Evolutionary conservation across 2,797 vertebrate genomes (phyloP), one percentile per base, ranked within the genome.

Genomic region (Streptopelia turtur): DNA sequence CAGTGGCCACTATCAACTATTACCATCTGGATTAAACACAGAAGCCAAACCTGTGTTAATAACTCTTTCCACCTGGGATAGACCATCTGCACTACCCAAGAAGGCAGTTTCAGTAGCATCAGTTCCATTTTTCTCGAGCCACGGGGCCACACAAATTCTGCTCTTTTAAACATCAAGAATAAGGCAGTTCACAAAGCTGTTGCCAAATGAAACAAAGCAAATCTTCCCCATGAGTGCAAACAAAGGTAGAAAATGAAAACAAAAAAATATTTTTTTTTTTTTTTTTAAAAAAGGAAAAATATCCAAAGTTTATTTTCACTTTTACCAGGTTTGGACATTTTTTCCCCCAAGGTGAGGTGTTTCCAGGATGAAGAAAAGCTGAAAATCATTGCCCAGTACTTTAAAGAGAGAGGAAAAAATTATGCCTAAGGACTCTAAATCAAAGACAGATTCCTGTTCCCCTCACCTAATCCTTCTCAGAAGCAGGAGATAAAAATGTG

Each of bases 381-480:
- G 91, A 84, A 86, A 87, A 91, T 82, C 17, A 0, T 45, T 78
- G 66, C 37, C 87, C 57, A 65, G 50, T 79, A 11, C 47, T 69
- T 88, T 89, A 82, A 53, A 71, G 37, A 79, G 50, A 45, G 63
- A 75, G 41, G 63, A 71, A 20, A 83, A 88, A 90, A 77, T 23
- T 65, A 14, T n/a, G 60, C 76, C 81, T 90, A 72, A 78, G 63
- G 35, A 79, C 37, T 87, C 28, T 65, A 83, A 93, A 95, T 85
- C 76, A 94, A 91, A 91, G 87, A 80, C 41, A 96, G 87, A 94
- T 91, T 83, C 71, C 47, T 16, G 5, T 52, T 91, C 18, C 22
- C 3, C 15, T 93, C 82, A 94, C 71, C 87, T 88, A 82, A 94
- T 87, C 52, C 35, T 79, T 88, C 55, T 79, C 37, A 65, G 70